Percentiles rank a stretch among this genome's conserved stretches.
phyloP scores from a whole-genome alignment of 2,113 vertebrate genomes.

The Catagonus wagneri region DNA sequence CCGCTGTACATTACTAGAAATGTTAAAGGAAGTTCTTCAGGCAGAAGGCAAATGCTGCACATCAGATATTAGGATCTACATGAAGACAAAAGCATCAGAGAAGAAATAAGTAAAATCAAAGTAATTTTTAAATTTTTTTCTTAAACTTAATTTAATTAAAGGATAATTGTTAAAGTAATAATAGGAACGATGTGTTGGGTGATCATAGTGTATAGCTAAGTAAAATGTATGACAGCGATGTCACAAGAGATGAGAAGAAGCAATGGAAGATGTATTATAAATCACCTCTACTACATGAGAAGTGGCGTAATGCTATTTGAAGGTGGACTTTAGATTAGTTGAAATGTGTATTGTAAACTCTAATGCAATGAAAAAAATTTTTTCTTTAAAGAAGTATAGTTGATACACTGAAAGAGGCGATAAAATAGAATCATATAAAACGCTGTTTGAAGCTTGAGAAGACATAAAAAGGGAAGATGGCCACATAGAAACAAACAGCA shows the following conservation, averaged over 20 bases:
- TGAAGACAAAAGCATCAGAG: background rate
- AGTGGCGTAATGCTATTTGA: background rate
- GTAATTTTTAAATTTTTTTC: background rate
- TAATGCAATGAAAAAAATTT: background rate
- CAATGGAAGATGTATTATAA: background rate
- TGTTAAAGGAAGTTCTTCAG: background rate
- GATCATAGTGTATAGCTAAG: background rate
- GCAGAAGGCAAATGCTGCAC: background rate
- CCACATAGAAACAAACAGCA: background rate
- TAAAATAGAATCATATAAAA: background rate
- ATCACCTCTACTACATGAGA: background rate
- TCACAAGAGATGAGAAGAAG: background rate
- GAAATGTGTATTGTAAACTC: background rate
- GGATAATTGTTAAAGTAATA: background rate
- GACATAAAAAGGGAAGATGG: fast-evolving
- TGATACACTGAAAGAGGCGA: background rate
- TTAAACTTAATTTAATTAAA: background rate
- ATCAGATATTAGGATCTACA: background rate
- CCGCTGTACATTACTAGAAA: background rate
- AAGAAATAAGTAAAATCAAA: background rate
- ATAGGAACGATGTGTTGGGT: background rate
- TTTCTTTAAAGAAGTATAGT: background rate
- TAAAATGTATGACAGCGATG: background rate
- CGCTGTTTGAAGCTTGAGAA: background rate
- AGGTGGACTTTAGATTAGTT: background rate